Conservation (phyloP, 1,140 invertebrate genomes). For the Drosophila kurseongensis region DNA sequence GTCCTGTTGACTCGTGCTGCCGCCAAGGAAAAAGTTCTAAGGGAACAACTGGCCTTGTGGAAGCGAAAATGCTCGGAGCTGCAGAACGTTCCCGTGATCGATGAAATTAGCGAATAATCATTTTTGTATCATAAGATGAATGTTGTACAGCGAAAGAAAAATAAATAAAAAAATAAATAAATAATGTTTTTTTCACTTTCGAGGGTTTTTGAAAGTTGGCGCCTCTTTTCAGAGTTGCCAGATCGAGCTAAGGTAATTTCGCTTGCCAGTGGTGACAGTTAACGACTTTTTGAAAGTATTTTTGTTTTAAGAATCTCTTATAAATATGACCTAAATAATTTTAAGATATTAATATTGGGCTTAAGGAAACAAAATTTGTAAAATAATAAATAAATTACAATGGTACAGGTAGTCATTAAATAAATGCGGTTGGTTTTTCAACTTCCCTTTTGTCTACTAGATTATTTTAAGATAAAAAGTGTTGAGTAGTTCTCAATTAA, state of each 20-base stretch:
- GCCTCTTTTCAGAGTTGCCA: constrained; percentile 17
- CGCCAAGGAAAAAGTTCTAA: constrained; percentile 80
- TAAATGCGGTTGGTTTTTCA: too few relatives aligned
- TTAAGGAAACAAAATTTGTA: too few relatives aligned
- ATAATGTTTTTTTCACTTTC: constrained; percentile 16
- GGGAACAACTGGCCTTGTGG: constrained; percentile 75
- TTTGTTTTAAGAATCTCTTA: too few relatives aligned
- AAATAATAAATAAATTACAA: too few relatives aligned
- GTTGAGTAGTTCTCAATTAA: accelerated
- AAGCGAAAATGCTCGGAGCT: constrained; percentile 83
- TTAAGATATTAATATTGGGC: too few relatives aligned
- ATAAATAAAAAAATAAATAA: too few relatives aligned
- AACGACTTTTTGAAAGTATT: too few relatives aligned
- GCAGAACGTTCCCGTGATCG: constrained; percentile 84
- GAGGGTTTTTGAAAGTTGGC: neutral
- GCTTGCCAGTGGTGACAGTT: neutral
- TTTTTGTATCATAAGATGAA: constrained; percentile 42
- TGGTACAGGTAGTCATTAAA: too few relatives aligned
- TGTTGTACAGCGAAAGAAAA: constrained; percentile 49
- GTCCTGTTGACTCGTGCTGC: constrained; percentile 79
- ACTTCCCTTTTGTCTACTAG: too few relatives aligned
- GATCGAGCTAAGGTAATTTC: neutral
- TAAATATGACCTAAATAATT: too few relatives aligned
- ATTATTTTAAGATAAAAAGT: too few relatives aligned
- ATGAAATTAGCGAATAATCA: constrained; percentile 82